A percentile compares a stretch with the other conserved stretches of the same genome.
These are phyloP conservation scores for Corydoras sp. DNA, from an alignment of 2,113 vertebrate species.

Conservation along the genomic window DNA sequence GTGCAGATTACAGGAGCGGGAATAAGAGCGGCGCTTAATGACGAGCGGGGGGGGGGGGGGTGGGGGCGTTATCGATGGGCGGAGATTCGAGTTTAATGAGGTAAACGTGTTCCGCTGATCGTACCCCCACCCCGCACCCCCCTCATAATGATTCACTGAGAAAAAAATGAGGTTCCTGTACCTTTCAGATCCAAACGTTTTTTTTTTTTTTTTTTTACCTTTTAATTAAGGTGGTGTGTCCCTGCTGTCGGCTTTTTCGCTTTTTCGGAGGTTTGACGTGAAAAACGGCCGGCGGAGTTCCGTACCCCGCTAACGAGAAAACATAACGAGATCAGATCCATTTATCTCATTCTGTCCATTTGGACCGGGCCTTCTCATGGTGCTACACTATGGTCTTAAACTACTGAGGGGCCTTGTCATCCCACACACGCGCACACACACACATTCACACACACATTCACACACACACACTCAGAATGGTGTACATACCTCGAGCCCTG, in stretches of 20 bases:
- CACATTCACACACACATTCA: slow-evolving; percentile 7
- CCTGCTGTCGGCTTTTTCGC: not conserved
- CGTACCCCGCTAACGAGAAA: not conserved
- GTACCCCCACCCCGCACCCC: no score
- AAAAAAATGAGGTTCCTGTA: no score
- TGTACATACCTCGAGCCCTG: slow-evolving; percentile 57
- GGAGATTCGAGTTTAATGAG: no score
- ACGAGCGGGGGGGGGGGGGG: no score
- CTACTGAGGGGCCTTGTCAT: slow-evolving; percentile 59
- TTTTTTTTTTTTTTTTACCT: not conserved
- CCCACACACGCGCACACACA: slow-evolving; percentile 12
- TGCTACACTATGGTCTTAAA: slow-evolving; percentile 69
- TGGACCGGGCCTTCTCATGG: slow-evolving; percentile 51
- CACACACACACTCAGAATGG: slow-evolving; percentile 10
- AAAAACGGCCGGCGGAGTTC: slow-evolving; percentile 5
- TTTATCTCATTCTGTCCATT: not conserved
- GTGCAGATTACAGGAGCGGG: no score
- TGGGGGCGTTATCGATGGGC: no score
- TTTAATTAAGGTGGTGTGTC: not conserved
- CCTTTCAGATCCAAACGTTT: no score
- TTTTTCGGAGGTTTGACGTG: not conserved
- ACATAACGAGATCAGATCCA: slow-evolving; percentile 8
- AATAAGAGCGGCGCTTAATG: no score
- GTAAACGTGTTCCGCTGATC: no score
- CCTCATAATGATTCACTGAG: no score